Base-by-base conservation (phyloP, 2,888 invertebrate species). In the Amphimallon solstitiale region DNA sequence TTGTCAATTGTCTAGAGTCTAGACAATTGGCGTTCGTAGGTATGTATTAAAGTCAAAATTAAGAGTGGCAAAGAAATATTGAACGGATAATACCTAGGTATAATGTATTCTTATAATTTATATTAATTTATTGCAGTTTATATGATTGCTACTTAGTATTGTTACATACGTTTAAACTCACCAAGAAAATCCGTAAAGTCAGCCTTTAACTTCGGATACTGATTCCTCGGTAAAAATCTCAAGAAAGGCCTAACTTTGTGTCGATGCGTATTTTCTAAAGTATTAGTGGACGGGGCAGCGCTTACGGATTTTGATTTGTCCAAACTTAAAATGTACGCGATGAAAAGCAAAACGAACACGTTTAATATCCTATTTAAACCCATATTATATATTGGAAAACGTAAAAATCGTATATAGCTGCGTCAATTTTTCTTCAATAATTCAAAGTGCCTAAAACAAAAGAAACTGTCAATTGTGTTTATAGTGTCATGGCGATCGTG, bases 151-250 rank as follows among this genome's bases (percentile, higher is more conserved):
- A n/a, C n/a, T n/a, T n/a, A n/a, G 2, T 7, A 6, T 17, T 6
- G 2, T 5, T n/a, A 38, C 14, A 1, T 29, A 17, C 2, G 37
- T 2, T 59, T 37, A 15, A 34, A 67, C 70, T 71, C 73, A 79
- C 79, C 76, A 29, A 78, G 72, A 66, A 79, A 76, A 59, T 79
- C 79, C 15, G 71, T 72, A 60, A 76, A 68, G 14, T 78, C 77
- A 5, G 72, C 63, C 68, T 76, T 77, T 34, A 76, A 64, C 71
- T 75, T 73, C 4, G 71, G 68, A 61, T 77, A 79, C 52, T 73
- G 75, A 12, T 69, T 64, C 19, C 69, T 69, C 3, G 72, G 70
- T 35, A 71, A 61, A 51, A 76, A 68, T 56, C 75, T 71, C 7
- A 69, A 66, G 29, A 75, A 54, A 19, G 74, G 72, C 54, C 75